A percentile compares a stretch with the other conserved stretches of the same genome.
Conservation (phyloP, 2,113 vertebrate species). For the Sus scrofa region DNA sequence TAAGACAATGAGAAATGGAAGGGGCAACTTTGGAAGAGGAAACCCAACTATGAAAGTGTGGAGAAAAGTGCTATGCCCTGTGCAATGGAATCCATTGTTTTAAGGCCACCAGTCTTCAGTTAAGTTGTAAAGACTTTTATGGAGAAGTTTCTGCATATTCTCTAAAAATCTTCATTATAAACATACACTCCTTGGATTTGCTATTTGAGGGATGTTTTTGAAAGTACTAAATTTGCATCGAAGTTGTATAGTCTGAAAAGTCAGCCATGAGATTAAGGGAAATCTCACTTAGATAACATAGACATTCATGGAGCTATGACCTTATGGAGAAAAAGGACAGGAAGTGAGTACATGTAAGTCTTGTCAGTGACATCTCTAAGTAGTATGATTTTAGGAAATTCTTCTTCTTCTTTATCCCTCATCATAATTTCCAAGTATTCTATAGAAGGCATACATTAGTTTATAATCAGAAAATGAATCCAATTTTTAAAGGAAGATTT, state of each 20-base stretch:
- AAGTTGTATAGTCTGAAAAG: not conserved
- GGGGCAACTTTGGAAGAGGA: not conserved
- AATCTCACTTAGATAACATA: not conserved
- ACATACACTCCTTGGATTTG: not conserved
- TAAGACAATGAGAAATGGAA: not conserved
- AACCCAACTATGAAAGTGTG: not conserved
- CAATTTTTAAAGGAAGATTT: not conserved
- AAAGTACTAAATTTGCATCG: not conserved
- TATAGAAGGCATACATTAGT: not conserved
- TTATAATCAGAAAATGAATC: not conserved
- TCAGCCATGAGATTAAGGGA: not conserved
- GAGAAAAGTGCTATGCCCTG: fast-evolving
- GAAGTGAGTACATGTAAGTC: not conserved
- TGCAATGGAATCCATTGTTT: no score
- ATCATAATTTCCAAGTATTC: not conserved
- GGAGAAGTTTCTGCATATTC: not conserved
- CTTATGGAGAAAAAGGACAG: not conserved
- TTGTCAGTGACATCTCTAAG: not conserved
- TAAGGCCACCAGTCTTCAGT: not conserved
- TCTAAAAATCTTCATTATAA: not conserved
- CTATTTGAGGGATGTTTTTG: not conserved
- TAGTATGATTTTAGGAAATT: not conserved
- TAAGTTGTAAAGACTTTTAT: not conserved
- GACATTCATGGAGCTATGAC: not conserved
- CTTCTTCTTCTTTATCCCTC: not conserved